Evolutionary conservation across 2,113 vertebrate genomes (phyloP).

Genomic region (Phaethornis superciliosus): DNA sequence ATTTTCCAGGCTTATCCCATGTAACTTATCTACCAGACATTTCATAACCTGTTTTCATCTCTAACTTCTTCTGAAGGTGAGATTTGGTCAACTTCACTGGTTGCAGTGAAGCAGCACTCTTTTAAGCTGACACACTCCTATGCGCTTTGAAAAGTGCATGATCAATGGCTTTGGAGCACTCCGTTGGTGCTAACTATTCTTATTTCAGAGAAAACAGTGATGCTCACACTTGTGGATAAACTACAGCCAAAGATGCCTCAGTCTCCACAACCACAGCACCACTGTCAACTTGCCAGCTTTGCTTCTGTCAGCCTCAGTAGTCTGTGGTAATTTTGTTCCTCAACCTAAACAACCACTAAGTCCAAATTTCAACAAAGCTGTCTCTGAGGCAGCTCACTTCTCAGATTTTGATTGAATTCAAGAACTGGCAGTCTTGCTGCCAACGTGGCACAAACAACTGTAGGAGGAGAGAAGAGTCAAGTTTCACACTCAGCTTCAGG

Average conservation of each 20-base stretch:
- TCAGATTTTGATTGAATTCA: not conserved
- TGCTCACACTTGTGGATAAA: not conserved
- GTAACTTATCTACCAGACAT: constrained; percentile 7
- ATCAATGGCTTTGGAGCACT: not conserved
- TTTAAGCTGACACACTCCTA: not conserved
- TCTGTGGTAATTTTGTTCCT: not conserved
- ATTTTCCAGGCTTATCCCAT: constrained; percentile 20
- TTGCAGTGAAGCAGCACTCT: not conserved
- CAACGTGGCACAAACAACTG: not conserved
- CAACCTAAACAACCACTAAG: not conserved
- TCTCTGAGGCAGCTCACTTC: not conserved
- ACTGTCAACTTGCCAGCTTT: not conserved
- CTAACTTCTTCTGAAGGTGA: constrained; percentile 3
- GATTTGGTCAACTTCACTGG: not conserved
- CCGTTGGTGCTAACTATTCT: not conserved
- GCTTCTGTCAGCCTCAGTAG: not conserved
- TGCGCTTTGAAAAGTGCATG: not conserved
- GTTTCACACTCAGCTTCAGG: not conserved
- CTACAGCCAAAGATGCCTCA: not conserved
- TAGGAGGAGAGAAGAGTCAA: not conserved
- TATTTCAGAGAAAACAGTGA: not conserved
- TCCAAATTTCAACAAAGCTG: not conserved
- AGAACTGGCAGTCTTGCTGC: not conserved
- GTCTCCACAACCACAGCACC: not conserved
- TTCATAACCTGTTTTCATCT: constrained; percentile 22